Conservation (phyloP, 2,888 invertebrate species). For the Melangyna quadrimaculata region DNA sequence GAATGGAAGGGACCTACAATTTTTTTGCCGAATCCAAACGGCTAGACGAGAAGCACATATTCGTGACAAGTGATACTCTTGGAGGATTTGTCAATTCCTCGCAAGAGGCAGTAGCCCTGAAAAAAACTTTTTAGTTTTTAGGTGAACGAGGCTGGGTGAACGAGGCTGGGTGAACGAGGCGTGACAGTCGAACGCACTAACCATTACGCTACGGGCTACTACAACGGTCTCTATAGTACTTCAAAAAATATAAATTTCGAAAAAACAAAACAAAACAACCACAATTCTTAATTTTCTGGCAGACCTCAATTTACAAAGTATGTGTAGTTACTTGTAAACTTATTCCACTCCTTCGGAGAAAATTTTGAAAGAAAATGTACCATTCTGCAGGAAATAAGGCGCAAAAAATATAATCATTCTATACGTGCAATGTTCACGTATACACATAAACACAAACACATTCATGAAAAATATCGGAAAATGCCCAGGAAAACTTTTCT, state of each 20-base stretch:
- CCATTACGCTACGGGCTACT: no score
- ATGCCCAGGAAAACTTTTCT: slow-evolving; percentile 18
- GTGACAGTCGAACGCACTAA: no score
- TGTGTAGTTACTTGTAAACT: neutral
- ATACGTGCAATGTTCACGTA: neutral
- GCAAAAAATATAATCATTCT: slow-evolving; percentile 15
- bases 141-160: no score
- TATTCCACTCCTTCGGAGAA: neutral
- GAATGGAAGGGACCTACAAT: no score
- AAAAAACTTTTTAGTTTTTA: no score
- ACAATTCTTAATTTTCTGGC: neutral
- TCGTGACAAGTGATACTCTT: no score
- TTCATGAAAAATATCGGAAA: neutral
- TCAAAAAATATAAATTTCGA: neutral
- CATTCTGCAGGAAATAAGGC: neutral
- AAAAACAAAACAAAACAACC: neutral
- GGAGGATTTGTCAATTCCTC: no score
- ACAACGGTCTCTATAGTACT: no score
- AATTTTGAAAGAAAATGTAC: neutral
- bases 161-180: no score
- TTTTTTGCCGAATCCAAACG: no score
- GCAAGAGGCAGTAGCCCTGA: no score
- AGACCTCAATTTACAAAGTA: slow-evolving; percentile 1
- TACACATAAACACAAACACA: neutral
- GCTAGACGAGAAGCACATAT: no score